These are phyloP conservation scores for Cirrhinus molitorella DNA, from an alignment of 2,797 vertebrate species.

Conservation along the genomic window DNA sequence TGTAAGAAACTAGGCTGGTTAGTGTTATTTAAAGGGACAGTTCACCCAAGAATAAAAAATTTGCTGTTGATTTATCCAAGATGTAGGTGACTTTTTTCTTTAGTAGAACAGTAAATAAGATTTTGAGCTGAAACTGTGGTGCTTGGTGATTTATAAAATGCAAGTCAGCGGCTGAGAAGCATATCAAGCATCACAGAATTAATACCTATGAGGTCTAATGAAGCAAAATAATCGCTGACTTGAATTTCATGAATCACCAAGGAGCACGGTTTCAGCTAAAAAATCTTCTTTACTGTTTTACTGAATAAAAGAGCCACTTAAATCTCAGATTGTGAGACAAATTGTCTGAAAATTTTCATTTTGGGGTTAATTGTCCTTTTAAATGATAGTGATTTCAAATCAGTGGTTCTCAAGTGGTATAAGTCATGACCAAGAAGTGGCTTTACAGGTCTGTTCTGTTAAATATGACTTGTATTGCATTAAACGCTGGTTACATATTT, in stretches of 20 bases:
- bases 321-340: background rate
- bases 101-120: background rate
- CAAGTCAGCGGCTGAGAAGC: background rate
- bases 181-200: background rate
- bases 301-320: background rate
- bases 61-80: background rate
- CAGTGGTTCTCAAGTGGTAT: background rate
- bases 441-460: background rate
- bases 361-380: background rate
- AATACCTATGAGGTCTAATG: background rate
- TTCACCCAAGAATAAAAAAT: background rate
- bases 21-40: slow-evolving; percentile 1
- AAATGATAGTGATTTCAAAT: background rate
- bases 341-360: too few species aligned
- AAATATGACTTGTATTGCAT: background rate
- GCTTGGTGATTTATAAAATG: background rate
- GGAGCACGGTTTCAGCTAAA: too few species aligned
- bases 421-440: background rate
- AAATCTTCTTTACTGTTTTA: background rate
- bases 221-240: background rate
- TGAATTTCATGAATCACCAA: too few species aligned
- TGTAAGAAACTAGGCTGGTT: background rate
- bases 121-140: background rate
- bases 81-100: background rate
- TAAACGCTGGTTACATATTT: background rate